Conservation (phyloP, 1,140 invertebrate genomes). For the Dufourea novaeangliae region DNA sequence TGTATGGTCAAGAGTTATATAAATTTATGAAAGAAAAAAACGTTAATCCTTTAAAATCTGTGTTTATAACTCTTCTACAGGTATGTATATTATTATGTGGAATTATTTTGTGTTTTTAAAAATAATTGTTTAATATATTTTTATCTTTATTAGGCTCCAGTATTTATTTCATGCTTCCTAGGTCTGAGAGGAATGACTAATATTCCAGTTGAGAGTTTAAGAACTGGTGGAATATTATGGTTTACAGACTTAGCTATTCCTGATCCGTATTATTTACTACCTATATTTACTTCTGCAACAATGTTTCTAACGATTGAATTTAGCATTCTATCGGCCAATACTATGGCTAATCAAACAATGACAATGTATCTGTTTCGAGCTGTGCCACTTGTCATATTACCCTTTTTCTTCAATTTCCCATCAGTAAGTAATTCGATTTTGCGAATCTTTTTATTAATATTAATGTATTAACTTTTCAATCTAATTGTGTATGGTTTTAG, state of each 20-base stretch:
- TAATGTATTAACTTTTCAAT: neutral
- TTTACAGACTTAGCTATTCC: constrained; percentile 94
- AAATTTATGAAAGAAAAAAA: constrained; percentile 91
- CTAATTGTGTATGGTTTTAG: constrained; percentile 72
- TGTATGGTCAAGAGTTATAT: constrained; percentile 88
- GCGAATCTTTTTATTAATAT: neutral
- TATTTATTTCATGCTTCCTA: constrained; percentile 96
- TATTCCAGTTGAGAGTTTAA: constrained; percentile 93
- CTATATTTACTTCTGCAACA: constrained; percentile 91
- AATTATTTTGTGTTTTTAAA: neutral
- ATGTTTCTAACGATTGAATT: constrained; percentile 91
- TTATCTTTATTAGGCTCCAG: constrained; percentile 84
- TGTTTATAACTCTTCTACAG: constrained; percentile 91
- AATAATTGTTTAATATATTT: constrained; percentile 23
- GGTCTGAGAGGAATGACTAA: constrained; percentile 92
- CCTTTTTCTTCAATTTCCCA: constrained; percentile 94
- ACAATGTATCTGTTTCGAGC: constrained; percentile 87
- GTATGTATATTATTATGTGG: constrained; percentile 75
- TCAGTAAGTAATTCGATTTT: constrained; percentile 82
- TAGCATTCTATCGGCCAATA: constrained; percentile 81
- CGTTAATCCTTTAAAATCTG: constrained; percentile 90
- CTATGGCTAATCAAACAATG: rapidly evolving
- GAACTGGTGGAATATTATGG: constrained; percentile 95
- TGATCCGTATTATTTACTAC: constrained; percentile 95
- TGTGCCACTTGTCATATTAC: constrained; percentile 91